Evolutionary conservation across 1,140 invertebrate species (phyloP).

Genomic region (Zaprionus kolodkinae): DNA sequence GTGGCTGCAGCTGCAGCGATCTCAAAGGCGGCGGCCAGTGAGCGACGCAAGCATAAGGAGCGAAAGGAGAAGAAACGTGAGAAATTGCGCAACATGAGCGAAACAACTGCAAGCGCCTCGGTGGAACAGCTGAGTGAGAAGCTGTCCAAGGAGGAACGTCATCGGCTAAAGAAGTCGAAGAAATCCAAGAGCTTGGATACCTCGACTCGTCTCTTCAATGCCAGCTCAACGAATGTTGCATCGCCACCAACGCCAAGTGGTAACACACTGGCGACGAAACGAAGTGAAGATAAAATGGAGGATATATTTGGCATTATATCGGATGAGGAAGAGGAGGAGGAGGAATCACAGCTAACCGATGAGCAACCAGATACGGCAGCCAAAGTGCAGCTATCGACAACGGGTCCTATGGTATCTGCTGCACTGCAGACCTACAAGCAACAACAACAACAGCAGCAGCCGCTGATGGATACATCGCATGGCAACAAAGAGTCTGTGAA

Average conservation of each 20-base stretch:
- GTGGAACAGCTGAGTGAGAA: constrained; percentile 85
- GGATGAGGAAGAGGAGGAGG: constrained; percentile 90
- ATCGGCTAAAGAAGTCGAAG: constrained; percentile 86
- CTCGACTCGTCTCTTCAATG: constrained; percentile 38
- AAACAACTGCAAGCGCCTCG: constrained; percentile 32
- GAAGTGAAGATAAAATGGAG: constrained; percentile 91
- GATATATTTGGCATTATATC: constrained; percentile 94
- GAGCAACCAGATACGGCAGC: constrained; percentile 33
- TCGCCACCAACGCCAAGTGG: constrained; percentile 46
- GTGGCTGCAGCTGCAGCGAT: not conserved
- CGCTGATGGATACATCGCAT: constrained; percentile 42
- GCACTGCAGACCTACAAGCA: constrained; percentile 80
- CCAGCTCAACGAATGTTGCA: constrained; percentile 3
- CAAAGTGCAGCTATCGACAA: constrained; percentile 54
- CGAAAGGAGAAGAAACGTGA: constrained; percentile 90
- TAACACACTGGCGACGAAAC: constrained; percentile 28
- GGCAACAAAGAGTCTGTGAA: constrained; percentile 47
- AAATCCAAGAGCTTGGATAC: constrained; percentile 84
- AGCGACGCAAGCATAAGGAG: constrained; percentile 71
- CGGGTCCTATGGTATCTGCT: constrained; percentile 77
- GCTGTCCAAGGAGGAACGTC: constrained; percentile 77
- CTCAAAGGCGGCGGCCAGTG: constrained; percentile 32
- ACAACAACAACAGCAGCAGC: constrained; percentile 68
- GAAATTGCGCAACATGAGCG: constrained; percentile 85
- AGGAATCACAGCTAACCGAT: constrained; percentile 77